These are phyloP conservation scores for Willisornis vidua DNA, from an alignment of 2,113 vertebrate genomes.

Conservation along the genomic window DNA sequence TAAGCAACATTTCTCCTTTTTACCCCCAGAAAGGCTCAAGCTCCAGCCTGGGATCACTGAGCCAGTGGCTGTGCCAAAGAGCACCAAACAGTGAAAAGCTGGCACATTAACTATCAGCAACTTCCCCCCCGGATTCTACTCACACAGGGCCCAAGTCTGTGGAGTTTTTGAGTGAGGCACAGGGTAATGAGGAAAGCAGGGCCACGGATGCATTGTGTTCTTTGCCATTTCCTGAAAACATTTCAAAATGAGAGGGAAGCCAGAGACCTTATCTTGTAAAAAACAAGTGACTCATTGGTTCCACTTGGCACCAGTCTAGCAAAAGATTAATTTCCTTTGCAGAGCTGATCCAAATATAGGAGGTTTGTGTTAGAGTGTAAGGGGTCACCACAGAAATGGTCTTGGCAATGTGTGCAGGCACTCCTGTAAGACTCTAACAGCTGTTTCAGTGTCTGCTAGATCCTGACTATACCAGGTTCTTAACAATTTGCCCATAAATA, in stretches of 20 bases:
- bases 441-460: background rate
- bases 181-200: background rate
- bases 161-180: background rate
- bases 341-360: background rate
- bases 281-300: background rate
- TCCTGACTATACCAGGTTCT: background rate
- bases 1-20: background rate
- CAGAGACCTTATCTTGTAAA: background rate
- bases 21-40: background rate
- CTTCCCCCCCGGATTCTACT: background rate
- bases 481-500: background rate
- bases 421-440: background rate
- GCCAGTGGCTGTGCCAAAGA: background rate
- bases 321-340: background rate
- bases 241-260: background rate
- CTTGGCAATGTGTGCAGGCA: background rate
- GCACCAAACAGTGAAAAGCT: background rate
- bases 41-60: background rate
- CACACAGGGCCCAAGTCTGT: background rate
- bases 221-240: background rate
- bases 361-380: background rate
- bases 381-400: background rate
- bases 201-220: rapidly evolving
- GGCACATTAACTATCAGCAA: background rate
- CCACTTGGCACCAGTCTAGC: background rate